Percentiles rank a stretch among this genome's conserved stretches.
phyloP scores from a whole-genome alignment of 2,113 vertebrate genomes.

The Leptocoma aspasia region DNA sequence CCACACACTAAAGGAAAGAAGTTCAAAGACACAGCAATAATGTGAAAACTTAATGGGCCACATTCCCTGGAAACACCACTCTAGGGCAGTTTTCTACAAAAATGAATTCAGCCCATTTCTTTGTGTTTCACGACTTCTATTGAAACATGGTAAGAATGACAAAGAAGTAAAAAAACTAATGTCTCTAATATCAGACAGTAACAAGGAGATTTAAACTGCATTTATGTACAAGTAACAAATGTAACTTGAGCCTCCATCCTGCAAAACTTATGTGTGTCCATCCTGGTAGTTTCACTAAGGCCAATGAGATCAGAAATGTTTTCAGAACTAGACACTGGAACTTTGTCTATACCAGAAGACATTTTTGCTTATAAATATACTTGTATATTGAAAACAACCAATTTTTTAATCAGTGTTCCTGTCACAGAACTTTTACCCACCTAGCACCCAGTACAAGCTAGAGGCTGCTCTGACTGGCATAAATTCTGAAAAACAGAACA shows the following conservation, averaged over 20 bases:
- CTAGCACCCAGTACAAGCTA: not conserved
- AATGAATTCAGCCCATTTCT: not conserved
- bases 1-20: not conserved
- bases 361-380: not conserved
- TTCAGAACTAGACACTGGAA: not conserved
- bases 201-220: not conserved
- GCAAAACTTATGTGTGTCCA: not conserved
- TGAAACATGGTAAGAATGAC: not conserved
- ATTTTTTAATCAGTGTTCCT: not conserved
- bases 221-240: not conserved
- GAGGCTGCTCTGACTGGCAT: not conserved
- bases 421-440: not conserved
- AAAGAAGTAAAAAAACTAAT: not conserved
- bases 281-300: not conserved
- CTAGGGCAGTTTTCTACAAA: not conserved
- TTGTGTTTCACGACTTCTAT: not conserved
- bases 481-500: not conserved
- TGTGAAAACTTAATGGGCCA: not conserved
- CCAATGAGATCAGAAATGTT: not conserved
- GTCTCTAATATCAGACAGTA: not conserved
- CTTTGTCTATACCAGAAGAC: not conserved
- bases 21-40: not conserved
- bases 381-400: not conserved
- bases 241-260: not conserved
- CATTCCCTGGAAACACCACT: not conserved